phyloP scores from a whole-genome alignment of 1,140 invertebrate genomes.

The Dreissena rostriformis region DNA sequence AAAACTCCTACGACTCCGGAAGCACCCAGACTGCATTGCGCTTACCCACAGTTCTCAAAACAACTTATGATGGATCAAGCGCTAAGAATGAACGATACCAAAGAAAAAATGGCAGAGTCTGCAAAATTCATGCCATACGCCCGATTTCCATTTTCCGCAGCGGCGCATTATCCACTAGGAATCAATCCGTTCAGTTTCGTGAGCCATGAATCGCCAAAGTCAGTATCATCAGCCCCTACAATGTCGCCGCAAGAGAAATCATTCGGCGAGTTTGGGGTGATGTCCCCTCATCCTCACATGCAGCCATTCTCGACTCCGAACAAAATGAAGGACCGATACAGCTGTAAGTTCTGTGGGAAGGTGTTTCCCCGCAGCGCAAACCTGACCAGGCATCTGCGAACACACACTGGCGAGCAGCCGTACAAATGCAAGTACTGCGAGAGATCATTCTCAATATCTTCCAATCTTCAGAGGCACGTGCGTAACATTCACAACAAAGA shows the following conservation, averaged over 20 bases:
- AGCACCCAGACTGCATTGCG: slow-evolving; percentile 66
- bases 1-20: slow-evolving; percentile 43
- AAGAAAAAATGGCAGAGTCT: slow-evolving; percentile 64
- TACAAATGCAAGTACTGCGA: slow-evolving; percentile 99
- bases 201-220: slow-evolving; percentile 53
- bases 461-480: slow-evolving; percentile 99
- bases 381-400: slow-evolving; percentile 96
- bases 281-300: slow-evolving; percentile 55
- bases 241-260: slow-evolving; percentile 42
- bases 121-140: slow-evolving; percentile 52
- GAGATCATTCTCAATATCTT: slow-evolving; percentile 98
- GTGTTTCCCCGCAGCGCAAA: slow-evolving; percentile 97
- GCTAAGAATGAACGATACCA: slow-evolving; percentile 61
- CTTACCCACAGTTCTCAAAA: slow-evolving; percentile 71
- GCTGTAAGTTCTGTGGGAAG: slow-evolving; percentile 98
- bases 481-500: slow-evolving; percentile 98
- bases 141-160: slow-evolving; percentile 65
- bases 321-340: slow-evolving; percentile 93
- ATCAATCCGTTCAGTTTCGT: slow-evolving; percentile 64
- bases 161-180: slow-evolving; percentile 48
- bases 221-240: slow-evolving; percentile 37
- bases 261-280: slow-evolving; percentile 35
- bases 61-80: slow-evolving; percentile 71
- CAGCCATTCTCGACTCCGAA: slow-evolving; percentile 69
- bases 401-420: slow-evolving; percentile 97